These are phyloP conservation scores for Gandaritis pyraliata DNA, from an alignment of 2,888 invertebrate genomes.

Conservation along the genomic window DNA sequence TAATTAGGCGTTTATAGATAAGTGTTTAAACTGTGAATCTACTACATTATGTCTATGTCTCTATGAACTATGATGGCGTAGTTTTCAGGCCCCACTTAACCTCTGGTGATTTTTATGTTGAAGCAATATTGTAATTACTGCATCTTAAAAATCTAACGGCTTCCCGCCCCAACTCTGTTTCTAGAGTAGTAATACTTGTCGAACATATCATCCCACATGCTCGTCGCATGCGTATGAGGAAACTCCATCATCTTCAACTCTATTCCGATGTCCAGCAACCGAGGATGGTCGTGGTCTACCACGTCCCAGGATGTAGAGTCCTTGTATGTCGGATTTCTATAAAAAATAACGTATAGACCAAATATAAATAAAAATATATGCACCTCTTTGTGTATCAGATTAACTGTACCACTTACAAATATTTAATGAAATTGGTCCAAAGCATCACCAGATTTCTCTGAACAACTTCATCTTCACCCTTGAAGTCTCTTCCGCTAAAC, in stretches of 20 bases:
- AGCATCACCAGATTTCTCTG: slow-evolving; percentile 58
- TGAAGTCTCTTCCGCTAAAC: slow-evolving; percentile 56
- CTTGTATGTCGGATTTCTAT: slow-evolving; percentile 32
- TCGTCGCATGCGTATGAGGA: slow-evolving; percentile 49
- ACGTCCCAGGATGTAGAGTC: slow-evolving; percentile 56
- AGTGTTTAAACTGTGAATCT: no score
- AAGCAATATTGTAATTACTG: no score
- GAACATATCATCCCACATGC: slow-evolving; percentile 71
- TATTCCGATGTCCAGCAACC: slow-evolving; percentile 61
- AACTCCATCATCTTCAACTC: slow-evolving; percentile 61
- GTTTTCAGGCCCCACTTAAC: no score
- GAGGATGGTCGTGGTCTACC: slow-evolving; percentile 49
- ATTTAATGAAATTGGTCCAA: slow-evolving; percentile 74
- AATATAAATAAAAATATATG: not conserved
- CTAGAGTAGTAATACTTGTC: slow-evolving; percentile 67
- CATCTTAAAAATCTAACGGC: not conserved
- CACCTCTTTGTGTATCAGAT: not conserved
- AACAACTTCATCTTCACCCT: slow-evolving; percentile 60
- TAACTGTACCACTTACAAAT: slow-evolving; percentile 60
- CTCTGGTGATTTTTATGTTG: no score
- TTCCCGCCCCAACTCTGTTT: slow-evolving; percentile 39
- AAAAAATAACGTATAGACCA: slow-evolving; percentile 1
- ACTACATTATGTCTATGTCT: no score
- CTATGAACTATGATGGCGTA: no score
- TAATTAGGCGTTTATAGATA: no score